phyloP scores from a whole-genome alignment of 2,888 invertebrate species.

The Fragum whitleyi region DNA sequence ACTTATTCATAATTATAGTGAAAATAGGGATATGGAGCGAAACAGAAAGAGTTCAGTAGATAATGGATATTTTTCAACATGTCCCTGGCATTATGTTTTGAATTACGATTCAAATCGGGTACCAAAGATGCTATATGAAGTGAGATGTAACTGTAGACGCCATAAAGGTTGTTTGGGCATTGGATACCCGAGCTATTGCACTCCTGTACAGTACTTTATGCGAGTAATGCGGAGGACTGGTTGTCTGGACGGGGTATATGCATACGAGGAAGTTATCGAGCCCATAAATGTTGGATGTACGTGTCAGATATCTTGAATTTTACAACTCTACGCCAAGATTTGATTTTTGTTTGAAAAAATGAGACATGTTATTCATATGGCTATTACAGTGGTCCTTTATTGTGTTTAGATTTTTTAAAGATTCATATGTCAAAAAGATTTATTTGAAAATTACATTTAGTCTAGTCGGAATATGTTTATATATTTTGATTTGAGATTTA shows the following conservation, averaged over 20 bases:
- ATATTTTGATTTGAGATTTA: too few species aligned
- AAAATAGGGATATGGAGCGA: neutral
- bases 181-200: conserved; percentile 21
- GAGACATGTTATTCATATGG: too few species aligned
- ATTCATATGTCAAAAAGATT: too few species aligned
- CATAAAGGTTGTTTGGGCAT: conserved; percentile 29
- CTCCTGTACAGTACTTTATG: conserved; percentile 48
- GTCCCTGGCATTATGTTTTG: conserved; percentile 53
- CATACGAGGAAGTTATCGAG: conserved; percentile 37
- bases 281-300: conserved; percentile 54
- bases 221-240: conserved; percentile 46
- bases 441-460: too few species aligned
- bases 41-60: neutral
- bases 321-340: too few species aligned
- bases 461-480: too few species aligned
- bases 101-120: conserved; percentile 46
- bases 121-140: conserved; percentile 47
- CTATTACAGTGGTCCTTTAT: too few species aligned
- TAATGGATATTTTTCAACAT: conserved; percentile 14
- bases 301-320: conserved; percentile 9
- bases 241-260: conserved; percentile 29
- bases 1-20: neutral
- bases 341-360: too few species aligned
- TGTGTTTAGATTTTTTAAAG: too few species aligned
- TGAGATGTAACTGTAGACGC: conserved; percentile 47